These are phyloP conservation scores for Xyliphius kryptos DNA, from an alignment of 2,113 vertebrate species.

Conservation along the genomic window DNA sequence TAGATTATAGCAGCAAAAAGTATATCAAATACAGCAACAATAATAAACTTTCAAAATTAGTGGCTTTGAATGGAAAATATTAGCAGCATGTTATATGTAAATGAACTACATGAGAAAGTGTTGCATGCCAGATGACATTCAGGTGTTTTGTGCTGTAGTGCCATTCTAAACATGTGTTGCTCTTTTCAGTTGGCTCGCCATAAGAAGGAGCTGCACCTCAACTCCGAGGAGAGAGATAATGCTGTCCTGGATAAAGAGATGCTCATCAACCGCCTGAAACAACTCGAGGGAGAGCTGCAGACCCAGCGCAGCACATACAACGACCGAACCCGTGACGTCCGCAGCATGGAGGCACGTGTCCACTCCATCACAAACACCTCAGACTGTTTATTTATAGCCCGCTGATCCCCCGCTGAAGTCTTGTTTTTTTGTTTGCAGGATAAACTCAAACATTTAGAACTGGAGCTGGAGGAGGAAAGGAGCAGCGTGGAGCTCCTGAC, in stretches of 20 bases:
- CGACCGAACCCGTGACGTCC: conserved; percentile 74
- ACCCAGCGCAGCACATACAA: conserved; percentile 67
- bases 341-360: conserved; percentile 86
- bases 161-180: background rate
- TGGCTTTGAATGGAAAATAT: no score
- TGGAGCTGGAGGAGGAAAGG: conserved; percentile 86
- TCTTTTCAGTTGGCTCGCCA: conserved; percentile 71
- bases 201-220: conserved; percentile 75
- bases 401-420: no score
- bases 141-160: background rate
- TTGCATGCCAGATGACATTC: no score
- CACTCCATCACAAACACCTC: no score
- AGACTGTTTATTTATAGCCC: no score
- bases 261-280: conserved; percentile 74
- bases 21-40: no score
- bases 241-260: conserved; percentile 79
- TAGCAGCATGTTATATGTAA: no score
- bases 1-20: no score
- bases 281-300: conserved; percentile 78
- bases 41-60: no score
- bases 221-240: conserved; percentile 74
- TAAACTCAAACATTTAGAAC: conserved; percentile 74
- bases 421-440: conserved; percentile 58
- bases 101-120: no score
- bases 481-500: conserved; percentile 79